Evolutionary conservation across 1,140 invertebrate species (phyloP).

Genomic region (Drosophila arawakana): DNA sequence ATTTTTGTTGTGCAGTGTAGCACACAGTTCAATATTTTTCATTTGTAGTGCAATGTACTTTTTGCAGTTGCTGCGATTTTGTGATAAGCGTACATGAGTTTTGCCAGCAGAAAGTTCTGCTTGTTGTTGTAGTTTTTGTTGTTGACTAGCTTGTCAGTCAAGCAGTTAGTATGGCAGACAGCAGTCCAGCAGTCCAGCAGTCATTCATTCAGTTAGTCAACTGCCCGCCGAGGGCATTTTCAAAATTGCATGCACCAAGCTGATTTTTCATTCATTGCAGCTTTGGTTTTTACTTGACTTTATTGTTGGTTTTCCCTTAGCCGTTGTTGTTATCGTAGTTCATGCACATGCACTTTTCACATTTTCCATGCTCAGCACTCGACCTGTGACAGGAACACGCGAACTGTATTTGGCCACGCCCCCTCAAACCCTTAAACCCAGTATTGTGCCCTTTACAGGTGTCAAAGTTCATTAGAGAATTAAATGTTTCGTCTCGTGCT

Average conservation of each 20-base stretch:
- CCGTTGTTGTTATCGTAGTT: conserved; percentile 32
- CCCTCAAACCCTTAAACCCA: not conserved
- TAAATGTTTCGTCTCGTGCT: conserved; percentile 43
- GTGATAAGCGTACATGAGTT: conserved; percentile 52
- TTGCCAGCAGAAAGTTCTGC: conserved; percentile 9
- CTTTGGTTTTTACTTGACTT: conserved; percentile 46
- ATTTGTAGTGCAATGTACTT: conserved; percentile 5
- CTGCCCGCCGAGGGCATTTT: conserved; percentile 59
- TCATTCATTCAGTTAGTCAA: conserved; percentile 49
- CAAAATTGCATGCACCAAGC: conserved; percentile 74
- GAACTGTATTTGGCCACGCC: conserved; percentile 28
- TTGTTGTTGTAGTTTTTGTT: conserved; percentile 19
- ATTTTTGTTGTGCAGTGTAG: conserved; percentile 5
- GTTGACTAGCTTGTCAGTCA: conserved; percentile 35
- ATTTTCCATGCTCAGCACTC: conserved; percentile 49
- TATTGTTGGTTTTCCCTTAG: conserved; percentile 39
- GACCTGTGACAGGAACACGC: conserved; percentile 73
- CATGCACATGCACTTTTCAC: conserved; percentile 46
- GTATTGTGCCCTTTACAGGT: conserved; percentile 35
- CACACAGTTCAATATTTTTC: conserved; percentile 19
- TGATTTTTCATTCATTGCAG: conserved; percentile 80
- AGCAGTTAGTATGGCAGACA: conserved; percentile 22
- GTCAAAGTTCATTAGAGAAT: conserved; percentile 78
- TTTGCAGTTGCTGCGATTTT: conserved; percentile 53
- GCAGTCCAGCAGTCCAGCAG: conserved; percentile 38